A percentile compares a stretch with the other conserved stretches of the same genome.
phyloP scores from a whole-genome alignment of 2,113 vertebrate genomes.

The Oryzias celebensis region DNA sequence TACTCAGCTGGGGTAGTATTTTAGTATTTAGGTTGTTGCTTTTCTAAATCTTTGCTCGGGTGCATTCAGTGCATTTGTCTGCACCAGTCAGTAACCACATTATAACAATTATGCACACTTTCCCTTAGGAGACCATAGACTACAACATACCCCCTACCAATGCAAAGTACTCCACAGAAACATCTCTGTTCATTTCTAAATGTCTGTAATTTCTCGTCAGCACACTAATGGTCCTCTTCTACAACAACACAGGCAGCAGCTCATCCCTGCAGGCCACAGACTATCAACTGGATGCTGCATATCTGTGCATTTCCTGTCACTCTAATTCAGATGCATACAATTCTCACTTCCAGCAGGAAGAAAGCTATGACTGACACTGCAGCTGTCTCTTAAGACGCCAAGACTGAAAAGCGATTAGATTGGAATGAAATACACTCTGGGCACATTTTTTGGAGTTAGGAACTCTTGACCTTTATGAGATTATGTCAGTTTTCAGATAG shows the following conservation, averaged over 20 bases:
- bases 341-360: conserved; percentile 13
- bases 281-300: conserved; percentile 25
- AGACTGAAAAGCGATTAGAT: conserved; percentile 25
- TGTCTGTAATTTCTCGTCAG: conserved; percentile 5
- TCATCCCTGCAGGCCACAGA: conserved; percentile 12
- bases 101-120: background rate
- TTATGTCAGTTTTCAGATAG: too few relatives aligned
- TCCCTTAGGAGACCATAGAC: background rate
- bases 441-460: too few relatives aligned
- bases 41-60: conserved; percentile 26
- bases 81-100: too few relatives aligned
- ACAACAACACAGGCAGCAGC: conserved; percentile 23
- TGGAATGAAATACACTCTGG: background rate
- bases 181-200: conserved; percentile 8
- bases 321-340: conserved; percentile 29
- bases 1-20: conserved; percentile 21
- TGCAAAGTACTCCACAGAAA: background rate
- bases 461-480: too few relatives aligned
- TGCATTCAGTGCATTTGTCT: background rate
- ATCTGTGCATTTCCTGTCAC: conserved; percentile 19
- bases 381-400: conserved; percentile 15
- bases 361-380: conserved; percentile 35
- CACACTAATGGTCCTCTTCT: conserved; percentile 7
- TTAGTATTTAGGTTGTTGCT: conserved; percentile 12
- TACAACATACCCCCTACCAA: background rate